Evolutionary conservation across 2,113 vertebrate species (phyloP).

Genomic region (Gobio gobio): DNA sequence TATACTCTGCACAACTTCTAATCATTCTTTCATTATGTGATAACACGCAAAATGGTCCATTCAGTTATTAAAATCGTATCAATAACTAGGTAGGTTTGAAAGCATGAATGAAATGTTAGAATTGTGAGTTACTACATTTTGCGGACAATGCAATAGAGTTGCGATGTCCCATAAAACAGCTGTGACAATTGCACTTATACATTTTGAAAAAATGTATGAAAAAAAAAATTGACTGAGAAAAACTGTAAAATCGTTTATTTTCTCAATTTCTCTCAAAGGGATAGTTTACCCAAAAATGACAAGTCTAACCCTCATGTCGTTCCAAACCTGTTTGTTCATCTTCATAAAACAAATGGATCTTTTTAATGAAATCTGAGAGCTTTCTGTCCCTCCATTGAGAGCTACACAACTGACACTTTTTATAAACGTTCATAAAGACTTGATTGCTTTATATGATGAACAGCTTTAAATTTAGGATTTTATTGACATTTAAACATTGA

Average conservation of each 20-base stretch:
- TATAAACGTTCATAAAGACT: no score
- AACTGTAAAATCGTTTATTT: background rate
- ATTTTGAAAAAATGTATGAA: background rate
- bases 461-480: no score
- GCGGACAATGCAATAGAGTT: background rate
- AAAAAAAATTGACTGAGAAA: background rate
- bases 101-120: background rate
- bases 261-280: background rate
- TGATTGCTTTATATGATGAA: no score
- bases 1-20: background rate
- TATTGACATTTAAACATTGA: no score
- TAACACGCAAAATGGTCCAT: background rate
- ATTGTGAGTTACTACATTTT: background rate
- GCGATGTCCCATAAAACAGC: background rate
- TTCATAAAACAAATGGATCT: no score
- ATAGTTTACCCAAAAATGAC: no score
- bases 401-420: no score
- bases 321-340: no score
- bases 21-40: background rate
- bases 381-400: no score
- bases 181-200: background rate
- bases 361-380: no score
- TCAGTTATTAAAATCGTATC: background rate
- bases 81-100: no score
- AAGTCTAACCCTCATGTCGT: no score